Evolutionary conservation across 2,888 invertebrate species (phyloP).

Genomic region (Suillia variegata): DNA sequence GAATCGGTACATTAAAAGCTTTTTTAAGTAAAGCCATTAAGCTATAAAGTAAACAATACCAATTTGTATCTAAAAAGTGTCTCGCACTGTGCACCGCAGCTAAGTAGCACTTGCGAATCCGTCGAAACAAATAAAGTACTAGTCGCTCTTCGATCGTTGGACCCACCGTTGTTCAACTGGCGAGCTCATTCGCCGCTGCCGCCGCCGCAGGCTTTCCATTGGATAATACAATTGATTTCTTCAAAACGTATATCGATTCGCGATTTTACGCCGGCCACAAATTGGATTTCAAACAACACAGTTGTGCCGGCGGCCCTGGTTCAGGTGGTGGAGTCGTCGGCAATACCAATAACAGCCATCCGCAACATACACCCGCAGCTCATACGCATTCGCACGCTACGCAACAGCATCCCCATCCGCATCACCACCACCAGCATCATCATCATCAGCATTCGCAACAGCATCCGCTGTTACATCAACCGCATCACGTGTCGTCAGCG

Average conservation of each 20-base stretch:
- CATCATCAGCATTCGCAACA: constrained; percentile 24
- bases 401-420: constrained; percentile 38
- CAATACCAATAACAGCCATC: constrained; percentile 40
- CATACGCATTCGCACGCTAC: constrained; percentile 22
- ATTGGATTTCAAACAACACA: constrained; percentile 85
- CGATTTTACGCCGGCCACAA: constrained; percentile 70
- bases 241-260: constrained; percentile 61
- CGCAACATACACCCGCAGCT: constrained; percentile 27
- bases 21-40: too few species aligned
- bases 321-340: constrained; percentile 63
- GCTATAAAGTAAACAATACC: too few species aligned
- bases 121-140: too few species aligned
- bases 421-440: constrained; percentile 26
- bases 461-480: constrained; percentile 19
- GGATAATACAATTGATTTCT: constrained; percentile 58
- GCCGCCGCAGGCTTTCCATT: constrained; percentile 37
- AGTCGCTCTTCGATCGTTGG: too few species aligned
- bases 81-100: too few species aligned
- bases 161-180: too few species aligned
- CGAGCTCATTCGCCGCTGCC: too few species aligned
- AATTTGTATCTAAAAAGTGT: too few species aligned
- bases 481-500: constrained; percentile 21
- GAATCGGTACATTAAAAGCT: too few species aligned
- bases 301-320: constrained; percentile 71
- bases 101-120: too few species aligned